Evolutionary conservation across 2,113 vertebrate genomes (phyloP), one percentile per base, ranked within the genome.

Genomic region (Chionodraco myersi): DNA sequence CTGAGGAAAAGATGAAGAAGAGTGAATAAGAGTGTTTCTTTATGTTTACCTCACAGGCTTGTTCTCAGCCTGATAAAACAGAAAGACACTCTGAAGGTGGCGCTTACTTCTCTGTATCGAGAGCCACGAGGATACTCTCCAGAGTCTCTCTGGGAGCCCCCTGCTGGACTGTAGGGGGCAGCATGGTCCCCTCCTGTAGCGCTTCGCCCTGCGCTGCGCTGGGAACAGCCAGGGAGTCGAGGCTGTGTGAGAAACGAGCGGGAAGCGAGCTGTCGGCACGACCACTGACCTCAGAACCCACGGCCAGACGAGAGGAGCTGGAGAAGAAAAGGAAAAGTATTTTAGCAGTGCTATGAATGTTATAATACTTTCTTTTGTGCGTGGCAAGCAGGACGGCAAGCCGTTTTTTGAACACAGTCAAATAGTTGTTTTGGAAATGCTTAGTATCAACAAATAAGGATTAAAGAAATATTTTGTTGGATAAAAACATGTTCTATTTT

Each of bases 21-120:
- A 30, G 26, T 16, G 56, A 34, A 57, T 18, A 45, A 10, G 15
- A 69, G 36, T 6, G 16, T 7, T 60, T 49, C 3, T 47, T 15
- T 1, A 8, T 30, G 26, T 14, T 63, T 4, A 18, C 12, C 16
- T 76, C 6, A 8, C 12, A 16, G 0, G 9, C 45, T 62, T 36
- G 5, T 34, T 8, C 1, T 73, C 7, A 6, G 51, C n/a, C 3
- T n/a, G 2, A 14, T 14, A 14, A 23, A 65, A 66, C 0, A 34
- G 59, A 8, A 34, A 1, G 7, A 53, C 34, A 3, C 4, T 61
- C 1, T 34, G 5, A 15, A 41, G 9, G 61, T 13, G 10, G 1
- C 6, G 64, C 96, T 95, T 95, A 99, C 98, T 98, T 99, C 88
- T 99, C 98, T 0, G 97, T 96, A 92, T 99, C 97, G 41, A 99